phyloP scores from a whole-genome alignment of 2,888 invertebrate species.

The Microchrysa polita region DNA sequence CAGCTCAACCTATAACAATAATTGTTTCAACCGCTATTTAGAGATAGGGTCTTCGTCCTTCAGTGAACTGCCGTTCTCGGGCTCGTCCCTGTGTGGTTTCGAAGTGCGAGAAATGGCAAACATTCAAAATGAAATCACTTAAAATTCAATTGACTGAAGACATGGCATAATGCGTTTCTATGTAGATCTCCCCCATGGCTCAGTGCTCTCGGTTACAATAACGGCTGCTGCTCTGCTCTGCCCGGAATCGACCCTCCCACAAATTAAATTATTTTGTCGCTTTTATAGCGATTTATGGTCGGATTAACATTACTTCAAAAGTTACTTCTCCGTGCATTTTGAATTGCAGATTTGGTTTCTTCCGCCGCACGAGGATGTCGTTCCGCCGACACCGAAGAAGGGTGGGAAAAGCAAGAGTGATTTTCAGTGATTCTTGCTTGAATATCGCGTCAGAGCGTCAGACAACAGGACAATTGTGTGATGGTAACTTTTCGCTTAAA shows the following conservation, averaged over 20 bases:
- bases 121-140: slow-evolving; percentile 41
- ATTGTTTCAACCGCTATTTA: background rate
- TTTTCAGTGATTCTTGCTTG: background rate
- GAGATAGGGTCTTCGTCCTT: slow-evolving; percentile 3
- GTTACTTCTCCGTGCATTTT: slow-evolving; percentile 33
- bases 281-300: slow-evolving; percentile 59
- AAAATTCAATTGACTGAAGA: slow-evolving; percentile 36
- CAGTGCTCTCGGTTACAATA: background rate
- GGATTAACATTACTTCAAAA: slow-evolving; percentile 52
- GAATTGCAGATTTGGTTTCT: slow-evolving; percentile 9
- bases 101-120: background rate
- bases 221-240: background rate
- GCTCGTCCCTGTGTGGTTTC: background rate
- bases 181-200: too few relatives aligned
- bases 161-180: slow-evolving; percentile 14
- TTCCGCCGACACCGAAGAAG: background rate
- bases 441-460: background rate
- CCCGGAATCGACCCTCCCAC: slow-evolving; percentile 53
- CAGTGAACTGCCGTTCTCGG: too few relatives aligned
- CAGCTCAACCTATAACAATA: background rate
- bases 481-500: slow-evolving; percentile 36
- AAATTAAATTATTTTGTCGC: slow-evolving; percentile 57
- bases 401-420: background rate
- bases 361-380: background rate
- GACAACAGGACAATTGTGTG: background rate